These are phyloP conservation scores for Cyclopterus lumpus DNA, from an alignment of 2,797 vertebrate genomes.

Conservation along the genomic window DNA sequence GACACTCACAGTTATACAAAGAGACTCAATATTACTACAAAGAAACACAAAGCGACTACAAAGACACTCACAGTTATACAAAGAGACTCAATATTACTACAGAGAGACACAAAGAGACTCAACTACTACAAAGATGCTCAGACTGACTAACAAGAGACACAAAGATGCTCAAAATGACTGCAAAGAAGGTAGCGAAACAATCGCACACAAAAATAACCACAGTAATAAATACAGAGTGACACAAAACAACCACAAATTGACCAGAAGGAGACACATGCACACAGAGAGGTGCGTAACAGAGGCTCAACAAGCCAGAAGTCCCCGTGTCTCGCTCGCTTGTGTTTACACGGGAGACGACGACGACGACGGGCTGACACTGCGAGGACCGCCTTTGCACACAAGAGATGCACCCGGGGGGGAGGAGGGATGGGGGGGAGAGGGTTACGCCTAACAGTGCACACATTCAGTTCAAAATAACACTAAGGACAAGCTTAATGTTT, in stretches of 20 bases:
- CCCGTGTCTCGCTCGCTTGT: no score
- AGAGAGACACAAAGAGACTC: no score
- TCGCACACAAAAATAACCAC: background rate
- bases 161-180: background rate
- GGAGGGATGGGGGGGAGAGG: background rate
- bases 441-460: background rate
- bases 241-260: background rate
- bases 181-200: background rate
- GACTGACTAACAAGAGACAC: no score
- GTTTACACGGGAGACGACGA: no score
- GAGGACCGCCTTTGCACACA: constrained; percentile 31
- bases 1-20: no score
- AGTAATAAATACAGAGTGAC: background rate
- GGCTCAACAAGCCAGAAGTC: background rate
- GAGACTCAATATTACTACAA: background rate
- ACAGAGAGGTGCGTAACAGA: background rate
- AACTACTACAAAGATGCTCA: no score
- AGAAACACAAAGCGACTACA: background rate
- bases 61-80: no score
- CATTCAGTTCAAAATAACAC: background rate
- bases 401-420: background rate
- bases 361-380: no score
- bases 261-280: background rate
- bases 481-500: background rate
- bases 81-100: no score